These are phyloP conservation scores for Unio delphinus DNA, from an alignment of 2,888 invertebrate species.

Conservation along the genomic window DNA sequence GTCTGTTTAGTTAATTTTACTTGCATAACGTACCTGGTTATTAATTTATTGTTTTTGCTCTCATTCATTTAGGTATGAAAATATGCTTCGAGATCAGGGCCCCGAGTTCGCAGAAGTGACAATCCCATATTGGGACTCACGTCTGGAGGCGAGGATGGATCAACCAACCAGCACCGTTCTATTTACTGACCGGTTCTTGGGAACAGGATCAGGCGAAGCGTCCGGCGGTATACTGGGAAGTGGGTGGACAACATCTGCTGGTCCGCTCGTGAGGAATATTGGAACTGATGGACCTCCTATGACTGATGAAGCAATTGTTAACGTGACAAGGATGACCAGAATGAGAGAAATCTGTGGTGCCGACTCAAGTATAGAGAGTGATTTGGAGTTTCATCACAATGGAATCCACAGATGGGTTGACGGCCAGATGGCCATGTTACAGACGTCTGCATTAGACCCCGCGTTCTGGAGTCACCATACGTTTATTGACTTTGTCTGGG, in stretches of 20 bases:
- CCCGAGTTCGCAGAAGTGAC: constrained; percentile 39
- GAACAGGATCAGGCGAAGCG: constrained; percentile 45
- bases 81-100: constrained; percentile 50
- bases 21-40: neutral
- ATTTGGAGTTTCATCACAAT: constrained; percentile 52
- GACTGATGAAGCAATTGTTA: constrained; percentile 32
- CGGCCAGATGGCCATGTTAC: constrained; percentile 50
- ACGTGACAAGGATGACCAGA: constrained; percentile 23
- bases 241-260: constrained; percentile 43
- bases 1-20: neutral
- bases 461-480: constrained; percentile 53
- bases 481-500: constrained; percentile 53
- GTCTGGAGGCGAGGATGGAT: constrained; percentile 36
- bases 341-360: constrained; percentile 39
- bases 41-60: neutral
- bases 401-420: constrained; percentile 52
- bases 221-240: constrained; percentile 44
- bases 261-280: constrained; percentile 45
- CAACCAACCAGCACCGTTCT: constrained; percentile 39
- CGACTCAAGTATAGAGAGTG: constrained; percentile 30
- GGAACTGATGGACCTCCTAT: constrained; percentile 46
- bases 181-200: constrained; percentile 46
- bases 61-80: constrained; percentile 47
- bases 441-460: constrained; percentile 50
- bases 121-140: constrained; percentile 58